Evolutionary conservation across 2,888 invertebrate species (phyloP), one percentile per base, ranked within the genome.

Genomic region (Xanthorhoe designata): DNA sequence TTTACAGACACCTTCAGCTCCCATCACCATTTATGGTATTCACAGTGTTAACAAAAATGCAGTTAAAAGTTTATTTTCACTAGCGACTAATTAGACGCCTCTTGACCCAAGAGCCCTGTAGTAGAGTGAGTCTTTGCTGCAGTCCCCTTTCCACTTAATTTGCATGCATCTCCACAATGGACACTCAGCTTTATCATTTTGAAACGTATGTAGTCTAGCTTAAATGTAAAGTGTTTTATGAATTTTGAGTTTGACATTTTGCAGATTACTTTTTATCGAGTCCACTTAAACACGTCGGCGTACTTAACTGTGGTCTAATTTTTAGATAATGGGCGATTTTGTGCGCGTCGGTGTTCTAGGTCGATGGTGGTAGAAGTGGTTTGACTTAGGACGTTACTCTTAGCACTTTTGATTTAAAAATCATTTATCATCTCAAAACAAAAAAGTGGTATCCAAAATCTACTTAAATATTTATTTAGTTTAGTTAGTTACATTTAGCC

Each of bases 1-100:
- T 32, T 32, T 32, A 32, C 32, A 32, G 32, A 32, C 38, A 13
- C 13, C 4, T 1, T 9, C 13, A 38, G 1, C n/a, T n/a, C n/a
- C n/a, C 9, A 10, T 38, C 10, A 38, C 24, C 9, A 10, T 38
- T 8, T 10, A 38, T 42, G 5, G 38, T 13, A 42, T 13, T 4
- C 13, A 42, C 10, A 3, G 10, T 13, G 2, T 13, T 10, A 42
- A 42, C 42, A 42, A 56, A 35, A 49, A 32, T 10, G 19, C 59
- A 51, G 51, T 51, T 59, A 71, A 71, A 73, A 73, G 65, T 70
- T 62, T 71, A 73, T 68, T 73, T 71, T 69, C 58, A 49, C 52
- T 32, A 32, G 57, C 54, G 38, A 76, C 84, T 84, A 84, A 84
- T 84, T 84, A 84, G 84, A 72, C 75, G 73, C 66, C 78, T 70